Conservation (phyloP, 2,113 vertebrate genomes). For the Anser brachyrhynchus region DNA sequence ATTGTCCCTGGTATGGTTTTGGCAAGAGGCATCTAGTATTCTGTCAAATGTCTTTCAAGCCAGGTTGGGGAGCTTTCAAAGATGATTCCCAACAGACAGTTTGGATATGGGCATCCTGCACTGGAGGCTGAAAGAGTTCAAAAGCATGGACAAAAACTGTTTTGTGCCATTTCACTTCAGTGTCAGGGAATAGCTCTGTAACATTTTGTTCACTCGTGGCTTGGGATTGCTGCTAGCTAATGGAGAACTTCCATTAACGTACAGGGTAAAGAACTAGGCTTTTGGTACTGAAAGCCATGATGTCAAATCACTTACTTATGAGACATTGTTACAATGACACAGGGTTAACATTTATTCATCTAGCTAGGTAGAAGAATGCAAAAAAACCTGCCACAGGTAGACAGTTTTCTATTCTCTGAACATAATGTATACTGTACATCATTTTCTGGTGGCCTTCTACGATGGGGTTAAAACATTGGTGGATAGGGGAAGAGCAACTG, state of each 20-base stretch:
- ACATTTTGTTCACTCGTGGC: background rate
- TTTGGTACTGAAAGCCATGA: background rate
- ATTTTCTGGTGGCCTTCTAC: no score
- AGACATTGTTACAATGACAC: background rate
- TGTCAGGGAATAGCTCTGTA: background rate
- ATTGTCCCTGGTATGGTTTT: background rate
- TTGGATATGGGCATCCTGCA: background rate
- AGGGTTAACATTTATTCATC: background rate
- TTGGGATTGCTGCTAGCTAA: background rate
- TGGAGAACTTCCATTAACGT: background rate
- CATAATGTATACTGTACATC: background rate
- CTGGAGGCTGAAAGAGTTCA: background rate
- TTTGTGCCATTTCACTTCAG: background rate
- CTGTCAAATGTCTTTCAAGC: background rate
- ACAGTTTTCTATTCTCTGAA: background rate
- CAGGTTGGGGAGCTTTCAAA: background rate
- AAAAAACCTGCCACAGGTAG: rapidly evolving
- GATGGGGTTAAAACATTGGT: no score
- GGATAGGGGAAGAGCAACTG: no score
- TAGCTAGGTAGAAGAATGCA: background rate
- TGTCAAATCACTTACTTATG: background rate
- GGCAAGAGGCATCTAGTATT: background rate
- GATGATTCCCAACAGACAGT: background rate
- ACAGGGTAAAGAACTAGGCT: background rate
- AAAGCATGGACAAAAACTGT: background rate